Evolutionary conservation across 2,888 invertebrate species (phyloP).

Genomic region (Drosophila koepferae): DNA sequence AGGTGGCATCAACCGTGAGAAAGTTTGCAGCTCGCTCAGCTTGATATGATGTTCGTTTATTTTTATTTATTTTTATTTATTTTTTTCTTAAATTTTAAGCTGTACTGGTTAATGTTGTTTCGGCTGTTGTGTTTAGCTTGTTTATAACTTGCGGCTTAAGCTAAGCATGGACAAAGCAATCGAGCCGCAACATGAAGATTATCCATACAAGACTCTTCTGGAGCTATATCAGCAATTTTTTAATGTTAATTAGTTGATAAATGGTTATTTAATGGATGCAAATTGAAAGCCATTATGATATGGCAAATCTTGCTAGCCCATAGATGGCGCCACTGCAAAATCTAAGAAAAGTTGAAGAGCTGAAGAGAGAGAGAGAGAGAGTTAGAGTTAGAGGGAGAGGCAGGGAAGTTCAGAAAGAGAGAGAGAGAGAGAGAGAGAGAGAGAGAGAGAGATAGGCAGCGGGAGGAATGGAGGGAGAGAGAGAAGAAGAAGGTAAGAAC

Average conservation of each 20-base stretch:
- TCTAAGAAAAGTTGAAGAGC: not conserved
- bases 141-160: not conserved
- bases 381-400: too few species aligned
- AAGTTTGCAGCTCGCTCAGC: conserved; percentile 66
- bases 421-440: not conserved
- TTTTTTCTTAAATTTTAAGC: conserved; percentile 32
- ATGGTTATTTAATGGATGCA: not conserved
- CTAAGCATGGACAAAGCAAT: not conserved
- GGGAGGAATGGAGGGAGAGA: too few species aligned
- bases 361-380: too few species aligned
- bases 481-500: too few species aligned
- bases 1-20: conserved; percentile 74
- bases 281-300: conserved; percentile 1
- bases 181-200: not conserved
- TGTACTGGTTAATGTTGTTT: conserved; percentile 34
- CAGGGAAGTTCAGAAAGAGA: too few species aligned
- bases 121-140: conserved; percentile 2
- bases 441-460: too few species aligned
- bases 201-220: not conserved
- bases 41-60: conserved; percentile 45
- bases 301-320: not conserved
- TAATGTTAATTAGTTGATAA: conserved; percentile 25
- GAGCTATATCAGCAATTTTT: conserved; percentile 9
- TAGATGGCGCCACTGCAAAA: not conserved
- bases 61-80: not conserved